phyloP scores from a whole-genome alignment of 1,140 invertebrate species.

The Anoplophora glabripennis region DNA sequence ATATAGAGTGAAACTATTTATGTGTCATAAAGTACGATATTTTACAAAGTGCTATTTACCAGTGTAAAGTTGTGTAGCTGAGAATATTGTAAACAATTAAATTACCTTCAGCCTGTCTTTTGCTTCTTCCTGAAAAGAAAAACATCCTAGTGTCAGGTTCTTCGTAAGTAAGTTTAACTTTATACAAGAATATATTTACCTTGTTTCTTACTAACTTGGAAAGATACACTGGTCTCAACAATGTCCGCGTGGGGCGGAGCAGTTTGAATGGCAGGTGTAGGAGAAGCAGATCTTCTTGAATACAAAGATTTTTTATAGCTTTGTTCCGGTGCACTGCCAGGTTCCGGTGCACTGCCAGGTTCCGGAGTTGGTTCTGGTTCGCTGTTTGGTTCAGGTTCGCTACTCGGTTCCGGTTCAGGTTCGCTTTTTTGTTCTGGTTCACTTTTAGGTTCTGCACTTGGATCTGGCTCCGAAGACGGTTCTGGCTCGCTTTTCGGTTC shows the following conservation, averaged over 20 bases:
- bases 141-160: neutral
- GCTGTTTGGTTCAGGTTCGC: conserved; percentile 49
- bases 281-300: conserved; percentile 50
- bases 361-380: conserved; percentile 42
- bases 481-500: conserved; percentile 42
- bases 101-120: conserved; percentile 21
- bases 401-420: conserved; percentile 46
- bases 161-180: neutral
- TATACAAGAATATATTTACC: conserved; percentile 42
- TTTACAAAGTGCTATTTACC: neutral
- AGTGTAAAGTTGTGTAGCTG: neutral
- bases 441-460: conserved; percentile 46
- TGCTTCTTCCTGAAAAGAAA: conserved; percentile 16
- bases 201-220: conserved; percentile 57
- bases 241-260: conserved; percentile 49
- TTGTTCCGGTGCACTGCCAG: conserved; percentile 33
- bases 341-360: conserved; percentile 46
- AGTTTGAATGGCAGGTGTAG: conserved; percentile 23
- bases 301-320: conserved; percentile 46
- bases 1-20: too few species aligned
- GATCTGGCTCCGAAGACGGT: conserved; percentile 36
- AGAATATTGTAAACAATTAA: neutral
- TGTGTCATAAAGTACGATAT: too few species aligned
- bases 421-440: conserved; percentile 45
- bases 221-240: conserved; percentile 59